Conservation (phyloP, 2,797 vertebrate genomes). For the Rhinichthys osculus region DNA sequence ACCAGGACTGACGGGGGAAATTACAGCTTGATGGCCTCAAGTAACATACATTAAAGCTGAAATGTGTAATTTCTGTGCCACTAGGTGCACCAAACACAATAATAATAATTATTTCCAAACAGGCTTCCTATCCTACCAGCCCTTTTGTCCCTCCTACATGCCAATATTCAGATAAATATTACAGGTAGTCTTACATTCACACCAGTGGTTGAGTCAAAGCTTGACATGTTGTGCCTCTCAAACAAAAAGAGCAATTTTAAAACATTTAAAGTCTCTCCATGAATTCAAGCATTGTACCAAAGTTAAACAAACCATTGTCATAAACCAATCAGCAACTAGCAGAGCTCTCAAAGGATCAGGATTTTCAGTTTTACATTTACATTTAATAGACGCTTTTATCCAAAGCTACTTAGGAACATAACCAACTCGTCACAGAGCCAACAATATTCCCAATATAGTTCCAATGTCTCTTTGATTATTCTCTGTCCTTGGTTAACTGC, state of each 20-base stretch:
- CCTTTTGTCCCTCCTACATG: background rate
- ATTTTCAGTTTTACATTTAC: background rate
- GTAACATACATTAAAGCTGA: background rate
- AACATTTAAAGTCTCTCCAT: background rate
- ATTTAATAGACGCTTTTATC: background rate
- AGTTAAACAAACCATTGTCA: background rate
- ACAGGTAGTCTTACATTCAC: background rate
- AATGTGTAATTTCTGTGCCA: background rate
- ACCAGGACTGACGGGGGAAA: background rate
- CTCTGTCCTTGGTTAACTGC: background rate
- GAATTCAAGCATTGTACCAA: background rate
- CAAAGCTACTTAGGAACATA: background rate
- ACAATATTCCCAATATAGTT: background rate
- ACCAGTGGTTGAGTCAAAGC: background rate
- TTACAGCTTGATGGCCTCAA: background rate
- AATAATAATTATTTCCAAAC: constrained; percentile 8
- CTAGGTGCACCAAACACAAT: background rate
- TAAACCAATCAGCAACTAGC: constrained; percentile 6
- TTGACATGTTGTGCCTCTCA: background rate
- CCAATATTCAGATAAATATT: constrained; percentile 1
- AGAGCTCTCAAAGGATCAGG: background rate
- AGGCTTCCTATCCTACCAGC: background rate
- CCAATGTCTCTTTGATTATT: background rate
- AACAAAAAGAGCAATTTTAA: constrained; percentile 3
- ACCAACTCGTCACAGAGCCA: background rate